Conservation (phyloP, 2,888 invertebrate species). For the Callyntrura guangdongensis region DNA sequence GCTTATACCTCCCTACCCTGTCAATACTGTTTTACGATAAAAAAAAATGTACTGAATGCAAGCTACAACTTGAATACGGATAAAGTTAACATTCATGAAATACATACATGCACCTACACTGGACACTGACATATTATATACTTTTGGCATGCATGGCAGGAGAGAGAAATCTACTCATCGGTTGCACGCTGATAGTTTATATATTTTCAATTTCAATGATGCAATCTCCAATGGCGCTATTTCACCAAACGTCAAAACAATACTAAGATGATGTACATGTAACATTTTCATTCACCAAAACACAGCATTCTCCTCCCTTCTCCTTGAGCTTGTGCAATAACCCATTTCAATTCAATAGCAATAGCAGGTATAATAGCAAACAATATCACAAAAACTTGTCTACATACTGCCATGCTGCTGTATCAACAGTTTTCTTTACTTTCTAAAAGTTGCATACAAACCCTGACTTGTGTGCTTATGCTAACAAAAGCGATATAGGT, state of each 20-base stretch:
- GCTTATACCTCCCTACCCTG: not conserved
- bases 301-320: not conserved
- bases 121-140: not conserved
- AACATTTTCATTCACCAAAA: conserved; percentile 57
- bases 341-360: not conserved
- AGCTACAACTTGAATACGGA: too few species aligned
- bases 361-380: not conserved
- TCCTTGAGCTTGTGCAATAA: not conserved
- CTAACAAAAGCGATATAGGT: conserved; percentile 27
- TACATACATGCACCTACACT: not conserved
- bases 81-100: not conserved
- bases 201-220: not conserved
- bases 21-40: not conserved
- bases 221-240: too few species aligned
- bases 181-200: not conserved
- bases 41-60: not conserved
- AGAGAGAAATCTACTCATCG: not conserved
- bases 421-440: not conserved
- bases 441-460: not conserved
- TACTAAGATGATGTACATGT: not conserved
- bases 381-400: not conserved
- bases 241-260: not conserved
- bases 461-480: not conserved
- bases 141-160: not conserved
- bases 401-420: not conserved